Evolutionary conservation across 30 jellyfish, hydroid and myxozoan species (phyloP), one percentile per base, ranked within the genome.

Genomic region (Aurelia aurita): DNA sequence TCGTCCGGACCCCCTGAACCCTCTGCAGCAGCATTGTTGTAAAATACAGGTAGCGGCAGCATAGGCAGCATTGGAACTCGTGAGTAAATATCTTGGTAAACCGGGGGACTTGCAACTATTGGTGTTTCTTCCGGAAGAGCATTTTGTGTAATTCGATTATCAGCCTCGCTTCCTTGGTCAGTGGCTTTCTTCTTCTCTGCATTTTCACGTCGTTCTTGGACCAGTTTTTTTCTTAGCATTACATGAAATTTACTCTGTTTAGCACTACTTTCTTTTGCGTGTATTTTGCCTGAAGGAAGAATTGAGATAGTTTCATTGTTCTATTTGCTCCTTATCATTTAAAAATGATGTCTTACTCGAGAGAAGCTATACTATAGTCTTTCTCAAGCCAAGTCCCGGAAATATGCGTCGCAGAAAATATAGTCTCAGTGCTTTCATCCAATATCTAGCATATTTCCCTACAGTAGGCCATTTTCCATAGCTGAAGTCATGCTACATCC

Each of bases 31-130:
- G 67, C 68, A 31, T 58, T 75, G 25, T 71, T 54, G 69, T 87
- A 87, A 68, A 87, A 87, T 25, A 87, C 76, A 19, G 96, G 96
- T 31, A 87, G 29, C 13, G 96, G 96, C 1, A 87, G 74, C 96
- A 87, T 87, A 14, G 90, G 86, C 19, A 77, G 90, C 88, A 87
- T 75, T 39, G 96, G 96, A 18, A 87, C 66, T 2, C 76, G 89
- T 26, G 89, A 77, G 74, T 87, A 87, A 13, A 87, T 69, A 69
- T 87, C 90, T 51, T 87, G 96, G 82, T 87, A 87, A 14, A 68
- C 90, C 9, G 93, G 93, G 21, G 93, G 93, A 25, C 93, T 71
- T 3, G 93, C 93, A 9, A 70, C 78, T 31, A 83, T 83, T 28
- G 93, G 87, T 12, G 87, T 58, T 14, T 83, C 93, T 83, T 83